These are phyloP conservation scores for Todiramphus chloris DNA, from an alignment of 2,113 vertebrate species.

Conservation along the genomic window DNA sequence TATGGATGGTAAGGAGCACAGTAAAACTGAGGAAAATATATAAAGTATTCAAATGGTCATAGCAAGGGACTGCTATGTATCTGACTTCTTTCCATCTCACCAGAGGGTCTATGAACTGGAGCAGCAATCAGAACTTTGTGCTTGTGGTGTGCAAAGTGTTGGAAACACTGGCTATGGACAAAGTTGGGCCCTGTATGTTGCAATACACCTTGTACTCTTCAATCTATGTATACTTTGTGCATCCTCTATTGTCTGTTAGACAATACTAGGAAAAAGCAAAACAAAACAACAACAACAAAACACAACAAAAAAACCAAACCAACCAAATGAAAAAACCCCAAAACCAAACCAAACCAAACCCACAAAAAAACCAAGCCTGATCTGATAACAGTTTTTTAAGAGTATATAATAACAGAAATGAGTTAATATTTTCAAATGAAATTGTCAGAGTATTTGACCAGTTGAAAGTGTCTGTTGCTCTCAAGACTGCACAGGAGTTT, in stretches of 20 bases:
- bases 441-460: not conserved
- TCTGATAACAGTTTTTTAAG: not conserved
- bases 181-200: not conserved
- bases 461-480: not conserved
- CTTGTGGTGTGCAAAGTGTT: not conserved
- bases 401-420: not conserved
- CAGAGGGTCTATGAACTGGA: not conserved
- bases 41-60: not conserved
- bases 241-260: conserved; percentile 5
- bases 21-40: not conserved
- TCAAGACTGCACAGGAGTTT: not conserved
- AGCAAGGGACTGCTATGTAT: not conserved
- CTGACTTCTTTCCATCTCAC: not conserved
- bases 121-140: not conserved
- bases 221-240: not conserved
- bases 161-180: not conserved
- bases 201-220: not conserved
- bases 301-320: too few species aligned
- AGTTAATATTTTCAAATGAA: not conserved
- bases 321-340: too few species aligned
- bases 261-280: not conserved
- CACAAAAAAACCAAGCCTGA: not conserved
- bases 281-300: too few species aligned
- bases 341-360: too few species aligned
- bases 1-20: not conserved